These are phyloP conservation scores for Antheraea mylitta DNA, from an alignment of 1,140 invertebrate species.

Conservation along the genomic window DNA sequence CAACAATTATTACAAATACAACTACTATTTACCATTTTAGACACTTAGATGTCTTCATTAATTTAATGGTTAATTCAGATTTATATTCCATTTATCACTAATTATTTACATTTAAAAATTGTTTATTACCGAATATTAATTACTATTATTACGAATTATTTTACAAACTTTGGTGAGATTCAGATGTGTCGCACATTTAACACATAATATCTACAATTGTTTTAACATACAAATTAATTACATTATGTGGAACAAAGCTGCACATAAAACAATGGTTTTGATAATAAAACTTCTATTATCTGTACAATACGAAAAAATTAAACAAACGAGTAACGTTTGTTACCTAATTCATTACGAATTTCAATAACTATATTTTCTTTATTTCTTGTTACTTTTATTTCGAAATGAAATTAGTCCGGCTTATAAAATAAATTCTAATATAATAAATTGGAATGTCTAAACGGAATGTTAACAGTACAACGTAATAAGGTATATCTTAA, in stretches of 20 bases:
- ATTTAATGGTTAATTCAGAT: constrained; percentile 66
- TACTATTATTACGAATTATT: constrained; percentile 76
- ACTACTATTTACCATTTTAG: constrained; percentile 75
- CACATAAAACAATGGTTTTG: too few species aligned
- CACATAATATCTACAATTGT: constrained; percentile 56
- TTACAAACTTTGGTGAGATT: constrained; percentile 79
- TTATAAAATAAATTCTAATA: constrained; percentile 8
- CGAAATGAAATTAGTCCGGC: background rate
- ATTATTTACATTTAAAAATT: constrained; percentile 77
- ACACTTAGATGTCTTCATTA: constrained; percentile 63
- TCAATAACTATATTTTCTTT: too few species aligned
- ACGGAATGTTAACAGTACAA: constrained; percentile 68
- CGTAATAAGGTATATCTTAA: constrained; percentile 48
- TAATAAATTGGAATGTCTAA: constrained; percentile 49
- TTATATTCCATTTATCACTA: constrained; percentile 65
- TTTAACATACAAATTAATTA: constrained; percentile 5
- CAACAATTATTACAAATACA: constrained; percentile 75
- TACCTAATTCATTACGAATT: too few species aligned
- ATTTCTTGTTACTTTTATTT: too few species aligned
- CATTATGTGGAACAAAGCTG: background rate
- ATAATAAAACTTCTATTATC: too few species aligned
- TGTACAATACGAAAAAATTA: too few species aligned
- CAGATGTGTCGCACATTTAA: constrained; percentile 68
- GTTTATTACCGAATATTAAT: constrained; percentile 67
- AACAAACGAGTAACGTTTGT: too few species aligned